A percentile compares a stretch with the other conserved stretches of the same genome.
These are phyloP conservation scores for Catostomus latipinnis DNA, from an alignment of 2,797 vertebrate genomes.

Conservation along the genomic window DNA sequence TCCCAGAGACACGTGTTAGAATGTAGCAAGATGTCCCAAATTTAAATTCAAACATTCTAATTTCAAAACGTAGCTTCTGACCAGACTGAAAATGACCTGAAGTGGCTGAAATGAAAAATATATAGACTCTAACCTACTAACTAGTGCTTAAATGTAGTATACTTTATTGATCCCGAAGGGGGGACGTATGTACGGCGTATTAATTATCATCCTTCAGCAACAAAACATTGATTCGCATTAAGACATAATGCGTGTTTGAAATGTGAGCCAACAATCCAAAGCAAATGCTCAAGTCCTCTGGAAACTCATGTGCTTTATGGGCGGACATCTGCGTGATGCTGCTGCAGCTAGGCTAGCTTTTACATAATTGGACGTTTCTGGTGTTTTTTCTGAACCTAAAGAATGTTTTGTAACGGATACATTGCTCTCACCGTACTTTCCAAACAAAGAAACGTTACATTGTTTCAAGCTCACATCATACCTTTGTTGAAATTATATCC, in stretches of 20 bases:
- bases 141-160: neutral
- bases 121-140: neutral
- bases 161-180: neutral
- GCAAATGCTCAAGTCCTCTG: neutral
- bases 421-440: neutral
- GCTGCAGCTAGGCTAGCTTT: slow-evolving; percentile 27
- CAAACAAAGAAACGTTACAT: neutral
- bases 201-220: no score
- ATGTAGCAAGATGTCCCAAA: no score
- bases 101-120: neutral
- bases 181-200: neutral
- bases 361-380: neutral
- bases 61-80: no score
- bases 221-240: no score
- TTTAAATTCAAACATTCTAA: no score
- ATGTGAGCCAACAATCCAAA: slow-evolving; percentile 32
- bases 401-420: neutral
- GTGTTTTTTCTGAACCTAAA: neutral
- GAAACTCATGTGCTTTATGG: slow-evolving; percentile 1
- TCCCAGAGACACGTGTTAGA: no score
- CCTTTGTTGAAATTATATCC: slow-evolving; percentile 60
- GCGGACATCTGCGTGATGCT: slow-evolving; percentile 11
- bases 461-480: slow-evolving; percentile 31
- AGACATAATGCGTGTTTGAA: neutral
- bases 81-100: no score